Conservation (phyloP, 2,113 vertebrate species). For the Lycaon pictus region DNA sequence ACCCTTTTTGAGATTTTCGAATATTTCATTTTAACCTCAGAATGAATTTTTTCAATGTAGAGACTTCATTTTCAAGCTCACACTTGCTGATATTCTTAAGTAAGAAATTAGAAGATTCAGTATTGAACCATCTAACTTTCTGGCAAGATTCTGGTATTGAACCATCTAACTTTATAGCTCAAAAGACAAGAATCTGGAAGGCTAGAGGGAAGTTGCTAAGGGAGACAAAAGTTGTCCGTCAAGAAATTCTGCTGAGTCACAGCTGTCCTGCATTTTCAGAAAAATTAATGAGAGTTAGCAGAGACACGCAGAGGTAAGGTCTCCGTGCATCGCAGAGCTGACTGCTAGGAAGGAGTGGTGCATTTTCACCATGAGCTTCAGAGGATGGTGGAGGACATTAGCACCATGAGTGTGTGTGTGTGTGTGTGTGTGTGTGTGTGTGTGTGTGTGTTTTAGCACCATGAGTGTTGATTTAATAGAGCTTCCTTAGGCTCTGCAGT, state of each 20-base stretch:
- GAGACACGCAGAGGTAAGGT: background rate
- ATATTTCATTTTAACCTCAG: constrained; percentile 41
- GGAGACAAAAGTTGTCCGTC: background rate
- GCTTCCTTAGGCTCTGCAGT: background rate
- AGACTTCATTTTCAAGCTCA: constrained; percentile 24
- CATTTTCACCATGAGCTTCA: background rate
- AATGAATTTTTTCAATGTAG: background rate
- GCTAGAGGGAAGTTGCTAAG: constrained; percentile 23
- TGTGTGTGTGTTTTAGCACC: too few species aligned
- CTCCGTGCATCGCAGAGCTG: background rate
- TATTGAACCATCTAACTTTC: background rate
- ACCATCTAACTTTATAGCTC: background rate
- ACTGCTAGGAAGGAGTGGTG: background rate
- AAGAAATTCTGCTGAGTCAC: constrained; percentile 30
- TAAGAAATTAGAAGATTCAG: background rate
- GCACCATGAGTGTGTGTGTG: background rate
- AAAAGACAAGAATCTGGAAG: background rate
- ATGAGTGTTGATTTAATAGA: background rate
- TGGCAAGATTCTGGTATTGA: background rate
- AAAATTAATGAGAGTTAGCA: background rate
- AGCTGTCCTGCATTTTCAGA: background rate
- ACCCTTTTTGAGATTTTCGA: constrained; percentile 30
- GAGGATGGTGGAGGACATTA: background rate
- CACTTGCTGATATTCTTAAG: constrained; percentile 20
- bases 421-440: too few species aligned